Evolutionary conservation across 2,888 invertebrate species (phyloP).

Genomic region (Piscicola geometra): DNA sequence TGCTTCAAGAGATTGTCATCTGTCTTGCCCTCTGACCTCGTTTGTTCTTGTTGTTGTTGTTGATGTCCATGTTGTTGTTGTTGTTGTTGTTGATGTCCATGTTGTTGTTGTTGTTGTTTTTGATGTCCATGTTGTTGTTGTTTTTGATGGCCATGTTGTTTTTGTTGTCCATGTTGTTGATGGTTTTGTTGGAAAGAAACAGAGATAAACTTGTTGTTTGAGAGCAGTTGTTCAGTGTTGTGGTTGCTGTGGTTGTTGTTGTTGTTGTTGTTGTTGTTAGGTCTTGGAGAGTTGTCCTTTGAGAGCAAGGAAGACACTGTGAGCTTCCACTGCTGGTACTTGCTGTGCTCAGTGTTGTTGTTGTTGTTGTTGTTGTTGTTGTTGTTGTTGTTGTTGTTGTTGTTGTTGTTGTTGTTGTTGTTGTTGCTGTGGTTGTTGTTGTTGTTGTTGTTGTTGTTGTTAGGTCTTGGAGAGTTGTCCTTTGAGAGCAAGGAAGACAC

Average conservation of each 20-base stretch:
- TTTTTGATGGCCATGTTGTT: not conserved
- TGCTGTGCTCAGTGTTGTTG: too few species aligned
- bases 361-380: slow-evolving; percentile 14
- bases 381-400: not conserved
- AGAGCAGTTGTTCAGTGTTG: too few species aligned
- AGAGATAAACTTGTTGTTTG: too few species aligned
- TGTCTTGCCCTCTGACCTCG: too few species aligned
- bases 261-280: not conserved
- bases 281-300: too few species aligned
- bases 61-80: too few species aligned
- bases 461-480: not conserved
- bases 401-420: not conserved
- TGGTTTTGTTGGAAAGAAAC: too few species aligned
- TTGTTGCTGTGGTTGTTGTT: not conserved
- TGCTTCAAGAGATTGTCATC: too few species aligned
- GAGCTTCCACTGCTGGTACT: too few species aligned
- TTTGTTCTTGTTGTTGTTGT: not conserved
- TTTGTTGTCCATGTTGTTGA: not conserved
- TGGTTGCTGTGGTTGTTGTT: too few species aligned
- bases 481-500: not conserved
- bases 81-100: not conserved
- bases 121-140: not conserved
- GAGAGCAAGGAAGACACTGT: too few species aligned
- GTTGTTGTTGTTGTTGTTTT: not conserved
- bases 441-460: not conserved